These are phyloP conservation scores for Drosophila sp. DNA, from an alignment of 1,140 invertebrate genomes.

Conservation along the genomic window DNA sequence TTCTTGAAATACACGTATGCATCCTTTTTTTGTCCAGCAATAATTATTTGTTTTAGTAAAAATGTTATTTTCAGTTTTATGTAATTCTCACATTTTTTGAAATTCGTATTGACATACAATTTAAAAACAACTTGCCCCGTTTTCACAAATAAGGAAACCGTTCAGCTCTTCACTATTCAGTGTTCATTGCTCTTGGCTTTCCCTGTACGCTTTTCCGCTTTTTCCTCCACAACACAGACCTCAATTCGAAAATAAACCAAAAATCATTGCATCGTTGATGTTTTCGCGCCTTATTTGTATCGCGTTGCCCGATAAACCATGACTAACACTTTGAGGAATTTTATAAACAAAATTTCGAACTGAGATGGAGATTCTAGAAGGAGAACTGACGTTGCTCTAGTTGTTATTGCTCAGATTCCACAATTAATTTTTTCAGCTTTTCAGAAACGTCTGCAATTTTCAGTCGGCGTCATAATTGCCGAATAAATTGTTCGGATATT, in stretches of 20 bases:
- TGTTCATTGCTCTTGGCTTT: constrained; percentile 35
- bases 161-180: not conserved
- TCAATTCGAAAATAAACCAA: constrained; percentile 69
- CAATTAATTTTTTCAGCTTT: constrained; percentile 17
- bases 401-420: not conserved
- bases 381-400: not conserved
- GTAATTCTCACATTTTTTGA: too few relatives aligned
- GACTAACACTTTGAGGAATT: constrained; percentile 70
- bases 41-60: too few relatives aligned
- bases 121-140: constrained; percentile 15
- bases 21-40: too few relatives aligned
- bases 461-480: constrained; percentile 57
- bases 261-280: constrained; percentile 35
- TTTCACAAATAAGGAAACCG: not conserved
- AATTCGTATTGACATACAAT: constrained; percentile 16
- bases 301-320: constrained; percentile 44
- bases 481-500: constrained; percentile 62
- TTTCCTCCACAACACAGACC: constrained; percentile 39
- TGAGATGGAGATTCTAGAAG: constrained; percentile 42
- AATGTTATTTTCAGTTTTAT: too few relatives aligned
- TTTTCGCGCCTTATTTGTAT: constrained; percentile 80
- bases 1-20: too few relatives aligned
- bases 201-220: constrained; percentile 1
- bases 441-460: constrained; percentile 30
- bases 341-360: constrained; percentile 66